phyloP scores from a whole-genome alignment of 2,797 vertebrate genomes.

The Chaunax sp. region DNA sequence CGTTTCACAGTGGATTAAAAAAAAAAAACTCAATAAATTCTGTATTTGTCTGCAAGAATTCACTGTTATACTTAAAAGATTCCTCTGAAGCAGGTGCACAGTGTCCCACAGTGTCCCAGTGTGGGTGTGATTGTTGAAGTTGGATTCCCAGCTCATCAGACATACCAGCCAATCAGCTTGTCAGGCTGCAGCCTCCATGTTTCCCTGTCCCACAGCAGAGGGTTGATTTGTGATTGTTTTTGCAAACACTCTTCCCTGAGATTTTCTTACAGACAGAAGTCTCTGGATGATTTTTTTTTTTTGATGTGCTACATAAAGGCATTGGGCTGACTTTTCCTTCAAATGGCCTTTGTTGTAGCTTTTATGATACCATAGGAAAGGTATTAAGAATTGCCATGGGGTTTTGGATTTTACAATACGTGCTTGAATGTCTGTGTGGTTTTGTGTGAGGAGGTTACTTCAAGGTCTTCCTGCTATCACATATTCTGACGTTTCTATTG shows the following conservation, averaged over 20 bases:
- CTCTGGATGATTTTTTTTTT: conserved; percentile 5
- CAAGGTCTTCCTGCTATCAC: conserved; percentile 45
- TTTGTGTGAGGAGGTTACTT: conserved; percentile 37
- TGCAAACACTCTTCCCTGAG: not conserved
- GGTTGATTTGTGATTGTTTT: conserved; percentile 13
- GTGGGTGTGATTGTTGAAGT: conserved; percentile 1
- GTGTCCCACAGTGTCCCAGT: conserved; percentile 13
- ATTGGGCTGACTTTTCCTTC: not conserved
- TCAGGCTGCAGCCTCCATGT: conserved; percentile 14
- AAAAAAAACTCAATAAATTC: not conserved
- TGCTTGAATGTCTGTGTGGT: not conserved
- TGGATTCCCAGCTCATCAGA: conserved; percentile 7
- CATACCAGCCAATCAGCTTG: conserved; percentile 25
- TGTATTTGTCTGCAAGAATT: not conserved
- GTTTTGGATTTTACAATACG: conserved; percentile 6
- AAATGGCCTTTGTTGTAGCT: conserved; percentile 21
- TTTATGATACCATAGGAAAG: conserved; percentile 14
- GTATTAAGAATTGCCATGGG: conserved; percentile 24
- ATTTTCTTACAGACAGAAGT: not conserved
- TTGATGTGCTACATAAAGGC: conserved; percentile 14
- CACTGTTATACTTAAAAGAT: not conserved
- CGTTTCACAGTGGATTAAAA: conserved; percentile 1
- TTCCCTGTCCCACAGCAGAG: conserved; percentile 2
- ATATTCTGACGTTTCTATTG: conserved; percentile 16
- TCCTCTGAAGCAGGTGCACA: conserved; percentile 24